Evolutionary conservation across 2,888 invertebrate species (phyloP).

Genomic region (Tipula helvola): DNA sequence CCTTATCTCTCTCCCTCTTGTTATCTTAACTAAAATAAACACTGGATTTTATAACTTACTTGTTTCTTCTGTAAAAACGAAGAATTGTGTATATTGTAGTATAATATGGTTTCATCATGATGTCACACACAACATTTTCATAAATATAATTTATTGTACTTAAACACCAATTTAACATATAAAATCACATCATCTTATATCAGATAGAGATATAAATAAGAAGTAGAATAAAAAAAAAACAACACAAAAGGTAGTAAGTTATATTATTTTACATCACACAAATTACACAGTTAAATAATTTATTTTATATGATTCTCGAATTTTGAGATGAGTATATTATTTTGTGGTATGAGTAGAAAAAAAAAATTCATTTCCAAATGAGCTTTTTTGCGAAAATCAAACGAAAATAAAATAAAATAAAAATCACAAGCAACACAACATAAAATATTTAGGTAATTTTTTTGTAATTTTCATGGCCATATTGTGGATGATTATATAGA

Average conservation of each 20-base stretch:
- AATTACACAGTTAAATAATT: neutral
- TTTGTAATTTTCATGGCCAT: neutral
- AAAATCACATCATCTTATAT: neutral
- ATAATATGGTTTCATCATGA: neutral
- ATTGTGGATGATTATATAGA: neutral
- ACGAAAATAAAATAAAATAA: neutral
- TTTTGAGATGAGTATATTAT: neutral
- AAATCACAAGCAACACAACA: neutral
- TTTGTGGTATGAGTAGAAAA: neutral
- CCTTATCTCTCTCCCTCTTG: neutral
- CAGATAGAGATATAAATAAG: neutral
- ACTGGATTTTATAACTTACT: neutral
- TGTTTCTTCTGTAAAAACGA: conserved; percentile 4
- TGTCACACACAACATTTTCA: neutral
- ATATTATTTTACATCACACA: neutral
- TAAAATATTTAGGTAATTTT: neutral
- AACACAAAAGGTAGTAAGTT: neutral
- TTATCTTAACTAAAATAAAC: neutral
- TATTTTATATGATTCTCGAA: neutral
- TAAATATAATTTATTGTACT: neutral
- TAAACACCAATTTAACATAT: conserved; percentile 4
- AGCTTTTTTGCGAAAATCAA: neutral
- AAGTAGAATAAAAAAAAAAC: neutral
- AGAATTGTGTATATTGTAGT: neutral
- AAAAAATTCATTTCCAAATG: neutral